Evolutionary conservation across 2,113 vertebrate genomes (phyloP).

Genomic region (Ariopsis seemanni): DNA sequence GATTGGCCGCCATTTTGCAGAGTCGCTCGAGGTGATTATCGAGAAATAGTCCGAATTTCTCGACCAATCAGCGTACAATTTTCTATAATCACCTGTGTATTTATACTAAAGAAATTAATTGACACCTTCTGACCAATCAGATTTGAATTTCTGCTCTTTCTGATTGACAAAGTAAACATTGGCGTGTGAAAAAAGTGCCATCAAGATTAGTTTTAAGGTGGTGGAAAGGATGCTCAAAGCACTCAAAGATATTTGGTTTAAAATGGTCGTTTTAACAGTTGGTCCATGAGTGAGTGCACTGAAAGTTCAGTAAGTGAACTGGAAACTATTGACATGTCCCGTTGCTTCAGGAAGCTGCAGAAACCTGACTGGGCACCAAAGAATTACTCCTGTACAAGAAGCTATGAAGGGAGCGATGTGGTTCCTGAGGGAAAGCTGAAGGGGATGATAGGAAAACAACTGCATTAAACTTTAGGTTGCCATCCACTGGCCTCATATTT

Average conservation of each 20-base stretch:
- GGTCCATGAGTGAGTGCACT: neutral
- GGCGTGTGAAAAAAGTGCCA: neutral
- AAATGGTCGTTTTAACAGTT: neutral
- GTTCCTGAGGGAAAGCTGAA: conserved; percentile 3
- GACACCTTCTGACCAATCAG: neutral
- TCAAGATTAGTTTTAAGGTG: neutral
- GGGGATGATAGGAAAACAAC: conserved; percentile 15
- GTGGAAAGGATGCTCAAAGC: neutral
- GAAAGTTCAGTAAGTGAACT: neutral
- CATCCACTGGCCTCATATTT: conserved; percentile 24
- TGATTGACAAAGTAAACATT: neutral
- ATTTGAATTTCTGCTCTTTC: neutral
- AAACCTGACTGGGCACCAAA: neutral
- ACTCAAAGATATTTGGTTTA: neutral
- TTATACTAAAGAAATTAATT: no score
- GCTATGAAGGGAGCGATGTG: neutral
- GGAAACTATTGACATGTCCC: neutral
- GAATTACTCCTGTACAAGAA: conserved; percentile 8
- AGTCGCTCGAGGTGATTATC: no score
- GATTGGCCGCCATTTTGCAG: no score
- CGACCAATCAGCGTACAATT: no score
- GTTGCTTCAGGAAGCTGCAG: neutral
- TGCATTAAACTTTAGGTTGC: conserved; percentile 18
- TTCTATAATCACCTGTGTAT: no score
- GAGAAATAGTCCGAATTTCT: no score